A percentile compares a stretch with the other conserved stretches of the same genome.
phyloP scores from a whole-genome alignment of 2,113 vertebrate genomes.

The Nycticryphes semicollaris region DNA sequence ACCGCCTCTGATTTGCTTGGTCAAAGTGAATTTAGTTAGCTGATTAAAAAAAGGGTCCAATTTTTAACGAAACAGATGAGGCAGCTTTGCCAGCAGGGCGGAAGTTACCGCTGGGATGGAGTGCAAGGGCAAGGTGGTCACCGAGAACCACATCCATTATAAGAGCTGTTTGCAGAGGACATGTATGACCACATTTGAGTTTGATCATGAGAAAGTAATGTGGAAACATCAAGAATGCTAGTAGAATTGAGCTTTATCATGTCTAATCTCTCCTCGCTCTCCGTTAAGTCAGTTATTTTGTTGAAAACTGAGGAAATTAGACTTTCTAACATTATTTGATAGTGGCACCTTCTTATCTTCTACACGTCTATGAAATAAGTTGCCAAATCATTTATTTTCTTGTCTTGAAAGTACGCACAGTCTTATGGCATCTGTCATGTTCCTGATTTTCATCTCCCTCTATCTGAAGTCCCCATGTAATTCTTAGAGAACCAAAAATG shows the following conservation, averaged over 20 bases:
- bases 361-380: background rate
- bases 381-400: background rate
- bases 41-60: background rate
- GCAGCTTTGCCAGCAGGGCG: background rate
- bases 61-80: background rate
- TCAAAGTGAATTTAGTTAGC: background rate
- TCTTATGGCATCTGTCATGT: background rate
- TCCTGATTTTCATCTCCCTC: background rate
- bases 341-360: background rate
- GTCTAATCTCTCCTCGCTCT: background rate
- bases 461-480: background rate
- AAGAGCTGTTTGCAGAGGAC: background rate
- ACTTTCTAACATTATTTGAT: background rate
- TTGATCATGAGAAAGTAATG: background rate
- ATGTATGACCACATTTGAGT: background rate
- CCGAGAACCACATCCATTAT: background rate
- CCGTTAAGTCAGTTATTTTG: background rate
- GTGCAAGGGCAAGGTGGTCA: background rate
- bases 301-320: background rate
- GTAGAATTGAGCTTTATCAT: background rate
- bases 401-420: background rate
- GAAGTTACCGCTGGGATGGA: background rate
- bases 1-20: background rate
- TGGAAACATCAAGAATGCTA: background rate
- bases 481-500: constrained; percentile 6